Evolutionary conservation across 2,888 invertebrate genomes (phyloP), one percentile per base, ranked within the genome.

Genomic region (Volucella bombylans): DNA sequence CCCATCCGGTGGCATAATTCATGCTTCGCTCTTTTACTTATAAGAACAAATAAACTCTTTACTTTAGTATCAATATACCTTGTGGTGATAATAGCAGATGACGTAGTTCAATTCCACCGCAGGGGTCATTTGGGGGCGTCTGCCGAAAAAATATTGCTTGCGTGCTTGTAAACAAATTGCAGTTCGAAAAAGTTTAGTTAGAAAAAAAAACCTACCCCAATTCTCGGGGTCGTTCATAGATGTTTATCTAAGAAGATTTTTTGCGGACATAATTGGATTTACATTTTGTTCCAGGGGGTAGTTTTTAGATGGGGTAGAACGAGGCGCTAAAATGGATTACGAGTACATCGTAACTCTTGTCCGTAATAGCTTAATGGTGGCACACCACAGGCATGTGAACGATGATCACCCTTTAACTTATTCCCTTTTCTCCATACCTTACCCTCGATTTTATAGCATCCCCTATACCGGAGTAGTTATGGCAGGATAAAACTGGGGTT

Each of bases 1-100:
- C 81, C 74, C 72, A 85, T 85, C 81, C 85, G 55, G 38, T 43
- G 67, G 81, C 77, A 81, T 85, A 72, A 85, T 72, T 85, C 85
- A 72, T 64, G 43, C 67, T 55, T 85, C 76, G 14, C 12, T 14
- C 31, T 43, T 23, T 14, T 23, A 50, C 15, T 31, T n/a, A 23
- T 54, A 15, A 23, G 23, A 31, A 69, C 45, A 71, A 71, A 59
- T 38, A 39, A 10, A 31, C 31, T 31, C 31, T 31, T 31, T 6
- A 31, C 31, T 31, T 31, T 31, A 31, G 43, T 50, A 18, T 8
- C 23, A 39, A 57, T 4, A 54, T 50, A 68, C 83, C 71, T 72
- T 72, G 62, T 68, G 76, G 72, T 77, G 85, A 81, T 81, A 79
- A 82, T 73, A 79, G 62, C 59, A 68, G 76, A 65, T 76, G 80